Conservation (phyloP, 2,888 invertebrate genomes). For the Drosophila mimica region DNA sequence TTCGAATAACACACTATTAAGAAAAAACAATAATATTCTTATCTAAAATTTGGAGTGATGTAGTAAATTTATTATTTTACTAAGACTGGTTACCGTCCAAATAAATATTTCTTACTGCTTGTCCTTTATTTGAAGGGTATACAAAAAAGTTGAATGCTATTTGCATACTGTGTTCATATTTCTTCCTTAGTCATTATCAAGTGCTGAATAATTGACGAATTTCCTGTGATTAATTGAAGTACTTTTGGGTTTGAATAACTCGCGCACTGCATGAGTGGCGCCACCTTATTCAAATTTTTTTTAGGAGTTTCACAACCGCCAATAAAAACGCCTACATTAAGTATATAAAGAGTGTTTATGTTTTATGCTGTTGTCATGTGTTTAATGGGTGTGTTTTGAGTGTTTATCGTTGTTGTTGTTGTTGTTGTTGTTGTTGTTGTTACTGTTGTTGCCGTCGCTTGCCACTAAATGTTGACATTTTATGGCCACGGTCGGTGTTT, state of each 20-base stretch:
- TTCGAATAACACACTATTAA: not conserved
- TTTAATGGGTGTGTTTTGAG: conserved; percentile 23
- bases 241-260: conserved; percentile 48
- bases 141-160: conserved; percentile 18
- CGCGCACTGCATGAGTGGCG: conserved; percentile 28
- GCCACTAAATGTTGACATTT: conserved; percentile 21
- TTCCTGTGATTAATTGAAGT: conserved; percentile 60
- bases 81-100: not conserved
- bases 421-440: conserved; percentile 5
- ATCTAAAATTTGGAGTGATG: not conserved
- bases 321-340: conserved; percentile 9
- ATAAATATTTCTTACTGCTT: not conserved
- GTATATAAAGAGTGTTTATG: conserved; percentile 32
- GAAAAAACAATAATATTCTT: not conserved
- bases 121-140: not conserved
- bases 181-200: conserved; percentile 35
- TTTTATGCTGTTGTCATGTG: conserved; percentile 14
- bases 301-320: not conserved
- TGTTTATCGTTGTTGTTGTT: conserved; percentile 7
- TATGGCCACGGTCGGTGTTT: conserved; percentile 12
- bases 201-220: conserved; percentile 58
- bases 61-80: not conserved
- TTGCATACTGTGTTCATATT: conserved; percentile 37
- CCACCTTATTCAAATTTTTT: not conserved
- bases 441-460: conserved; percentile 6